phyloP scores from a whole-genome alignment of 1,140 invertebrate species.

The Hylyphantes graminicola region DNA sequence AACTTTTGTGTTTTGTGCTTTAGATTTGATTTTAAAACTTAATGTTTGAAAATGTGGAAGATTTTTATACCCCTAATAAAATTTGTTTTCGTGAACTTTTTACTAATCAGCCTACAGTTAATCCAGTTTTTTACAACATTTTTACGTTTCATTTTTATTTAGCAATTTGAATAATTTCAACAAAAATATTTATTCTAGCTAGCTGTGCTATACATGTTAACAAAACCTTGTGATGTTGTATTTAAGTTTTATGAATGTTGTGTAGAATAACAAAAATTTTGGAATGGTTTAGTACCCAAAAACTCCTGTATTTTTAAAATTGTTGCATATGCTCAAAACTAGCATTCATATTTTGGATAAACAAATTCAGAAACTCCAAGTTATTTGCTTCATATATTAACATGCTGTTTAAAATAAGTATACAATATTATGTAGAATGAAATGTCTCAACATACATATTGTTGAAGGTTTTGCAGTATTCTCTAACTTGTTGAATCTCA shows the following conservation, averaged over 20 bases:
- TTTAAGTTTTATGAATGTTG: conserved; percentile 33
- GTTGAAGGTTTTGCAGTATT: conserved; percentile 46
- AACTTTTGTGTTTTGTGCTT: too few species aligned
- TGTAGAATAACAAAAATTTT: conserved; percentile 39
- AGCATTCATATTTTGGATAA: conserved; percentile 59
- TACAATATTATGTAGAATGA: conserved; percentile 33
- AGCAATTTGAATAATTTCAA: background rate
- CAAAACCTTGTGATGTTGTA: conserved; percentile 30
- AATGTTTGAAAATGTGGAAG: too few species aligned
- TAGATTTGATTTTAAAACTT: too few species aligned
- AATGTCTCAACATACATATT: conserved; percentile 23
- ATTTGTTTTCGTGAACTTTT: background rate
- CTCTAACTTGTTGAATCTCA: conserved; percentile 58
- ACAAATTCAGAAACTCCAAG: conserved; percentile 39
- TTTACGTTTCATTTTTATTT: background rate
- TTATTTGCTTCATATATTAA: conserved; percentile 46
- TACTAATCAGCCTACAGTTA: background rate
- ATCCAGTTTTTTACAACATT: background rate
- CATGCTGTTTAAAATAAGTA: conserved; percentile 27
- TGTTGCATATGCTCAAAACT: conserved; percentile 54
- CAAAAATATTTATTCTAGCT: background rate
- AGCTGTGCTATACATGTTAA: conserved; percentile 16
- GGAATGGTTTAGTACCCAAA: conserved; percentile 39
- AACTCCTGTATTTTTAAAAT: conserved; percentile 46
- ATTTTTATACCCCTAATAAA: too few species aligned